Evolutionary conservation across 2,113 vertebrate genomes (phyloP), one percentile per base, ranked within the genome.

Genomic region (Corythornis madagascariensis): DNA sequence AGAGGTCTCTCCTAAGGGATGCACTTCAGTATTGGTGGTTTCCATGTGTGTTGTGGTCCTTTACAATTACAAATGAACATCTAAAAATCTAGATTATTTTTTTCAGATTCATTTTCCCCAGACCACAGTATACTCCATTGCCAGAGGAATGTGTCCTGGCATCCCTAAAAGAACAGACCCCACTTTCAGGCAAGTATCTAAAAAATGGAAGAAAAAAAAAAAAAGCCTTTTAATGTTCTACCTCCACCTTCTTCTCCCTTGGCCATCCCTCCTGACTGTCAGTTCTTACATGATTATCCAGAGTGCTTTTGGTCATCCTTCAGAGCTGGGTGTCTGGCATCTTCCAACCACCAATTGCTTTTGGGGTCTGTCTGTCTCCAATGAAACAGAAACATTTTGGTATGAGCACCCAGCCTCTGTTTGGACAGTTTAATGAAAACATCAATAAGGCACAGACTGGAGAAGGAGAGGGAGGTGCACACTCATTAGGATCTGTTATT

Each of bases 351-450:
- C 60, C 18, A 29, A 11, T 82, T 95, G 55, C 63, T 86, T 77
- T 69, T 21, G 66, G 50, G 66, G 15, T 52, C 48, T 94, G 88
- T 28, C 20, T 89, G 86, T 77, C 78, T 79, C 63, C 0, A 1
- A 29, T 60, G 86, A 82, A 88, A 93, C 66, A 43, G 64, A 94
- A 92, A 71, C 47, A 60, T 82, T 91, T 89, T 79, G 83, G 63
- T 84, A n/a, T 35, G 77, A 82, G 70, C 63, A 70, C 59, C 73
- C 83, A 87, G 86, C 33, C 83, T 86, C 52, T 86, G 50, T 52
- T 93, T 87, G 73, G 83, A 28, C 66, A 70, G 33, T 73, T 94
- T 95, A 96, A 94, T 95, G 90, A 90, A 84, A 76, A 69, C 71
- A 89, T 90, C 92, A 93, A 78, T 94, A 92, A 93, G 45, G 57